Evolutionary conservation across 2,797 vertebrate genomes (phyloP), one percentile per base, ranked within the genome.

Genomic region (Betta splendens): DNA sequence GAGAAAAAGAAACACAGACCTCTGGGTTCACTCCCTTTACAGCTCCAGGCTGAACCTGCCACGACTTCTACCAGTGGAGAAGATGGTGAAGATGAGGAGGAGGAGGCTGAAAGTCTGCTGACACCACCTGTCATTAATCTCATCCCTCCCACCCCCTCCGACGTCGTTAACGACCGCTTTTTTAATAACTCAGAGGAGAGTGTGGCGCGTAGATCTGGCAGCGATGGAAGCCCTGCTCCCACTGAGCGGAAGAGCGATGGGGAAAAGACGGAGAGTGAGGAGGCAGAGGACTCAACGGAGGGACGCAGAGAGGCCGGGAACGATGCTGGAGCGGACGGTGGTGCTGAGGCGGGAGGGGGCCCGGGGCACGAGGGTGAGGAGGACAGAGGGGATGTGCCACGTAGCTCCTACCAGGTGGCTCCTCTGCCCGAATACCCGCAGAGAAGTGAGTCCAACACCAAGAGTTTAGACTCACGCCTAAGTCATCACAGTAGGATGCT

Each of bases 61-160:
- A 22, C 40, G 31, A 8, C 23, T 12, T 45, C 55, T 2, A 69
- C 56, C 17, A 49, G 28, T 6, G 49, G 35, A 20, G 63, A 65
- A 7, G 65, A 65, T 11, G 58, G 73, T 9, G 77, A 70, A 17
- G 65, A 63, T 32, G 67, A 82, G 3, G 83, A 82, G 16, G 80
- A 72, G 5, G 76, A 69, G 3, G 53, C 76, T 6, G 67, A 55
- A 28, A 77, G 58, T 53, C 53, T 85, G 55, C 75, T 82, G 29
- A 78, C 53, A 21, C 72, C 69, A 22, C 92, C 91, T 7, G 62
- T 79, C 44, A 93, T 94, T 57, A 87, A 92, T 51, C 72, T 92
- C 39, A 91, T 89, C 46, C 90, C 89, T 22, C 89, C 87, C 46
- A 89, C 83, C 13, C 88, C 87, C 50, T 90, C 82, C 5, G 88